Base-by-base conservation (phyloP, 2,113 vertebrate genomes). In the Rhabdornis inornatus region DNA sequence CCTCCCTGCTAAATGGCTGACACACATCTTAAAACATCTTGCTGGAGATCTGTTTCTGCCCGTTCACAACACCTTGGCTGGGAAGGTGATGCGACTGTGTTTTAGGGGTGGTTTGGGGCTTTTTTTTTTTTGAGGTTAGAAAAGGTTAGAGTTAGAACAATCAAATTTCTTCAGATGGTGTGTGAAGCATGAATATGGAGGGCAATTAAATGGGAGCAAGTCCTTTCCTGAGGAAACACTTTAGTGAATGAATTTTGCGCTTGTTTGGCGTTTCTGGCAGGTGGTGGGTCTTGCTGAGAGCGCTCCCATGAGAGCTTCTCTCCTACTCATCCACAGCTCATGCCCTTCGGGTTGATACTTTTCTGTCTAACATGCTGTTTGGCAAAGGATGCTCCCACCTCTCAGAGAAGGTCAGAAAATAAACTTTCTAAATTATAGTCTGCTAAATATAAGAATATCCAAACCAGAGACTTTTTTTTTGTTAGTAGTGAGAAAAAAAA, bases 281-380 rank as follows among this genome's bases (percentile, higher is more conserved):
- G 66, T 37, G 22, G 13, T 60, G 70, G 53, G 45, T 83, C 69
- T 87, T 75, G 49, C 65, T 75, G 19, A 69, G 61, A 60, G 39
- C 0, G 0, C 15, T 81, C 30, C 27, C 1, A 0, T 33, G 72
- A 66, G 47, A 83, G 5, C 22, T 42, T 37, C 27, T 57, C 25
- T 71, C 65, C 33, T 52, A 7, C 22, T 27, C 27, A 45, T 22
- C 40, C 30, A 35, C 50, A 91, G 33, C 30, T 61, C 0, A 0
- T 47, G 68, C 50, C 50, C 66, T 88, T 68, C 47, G 63, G 53
- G 84, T 87, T 2, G 0, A 52, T 71, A 69, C 27, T 37, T 89
- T 49, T 78, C n/a, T 76, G 71, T 70, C 57, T 90, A 72, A 77
- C 50, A 52, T 1, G 1, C 31, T 53, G 61, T 33, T 56, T 87